Percentiles rank a stretch among this genome's conserved stretches.
Evolutionary conservation across 2,113 vertebrate species (phyloP).

Genomic region (Mormyrus iriodes): DNA sequence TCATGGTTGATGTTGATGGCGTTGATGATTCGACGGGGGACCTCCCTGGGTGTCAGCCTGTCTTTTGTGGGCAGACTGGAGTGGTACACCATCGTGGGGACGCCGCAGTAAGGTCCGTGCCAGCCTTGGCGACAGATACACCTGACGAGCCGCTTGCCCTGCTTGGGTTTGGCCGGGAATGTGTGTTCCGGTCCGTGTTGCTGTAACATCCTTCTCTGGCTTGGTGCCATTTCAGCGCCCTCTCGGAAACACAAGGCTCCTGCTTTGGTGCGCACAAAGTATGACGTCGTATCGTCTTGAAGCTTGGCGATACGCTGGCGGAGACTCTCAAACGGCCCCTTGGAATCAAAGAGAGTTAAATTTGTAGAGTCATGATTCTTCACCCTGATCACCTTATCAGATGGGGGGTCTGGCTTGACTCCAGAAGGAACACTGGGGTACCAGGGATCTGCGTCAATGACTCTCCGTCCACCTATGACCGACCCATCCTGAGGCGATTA

Average conservation of each 20-base stretch:
- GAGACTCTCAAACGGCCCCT: slow-evolving; percentile 34
- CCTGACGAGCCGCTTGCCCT: slow-evolving; percentile 60
- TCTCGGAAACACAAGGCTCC: slow-evolving; percentile 70
- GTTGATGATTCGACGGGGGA: slow-evolving; percentile 74
- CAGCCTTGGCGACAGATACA: slow-evolving; percentile 72
- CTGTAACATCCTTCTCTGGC: slow-evolving; percentile 1
- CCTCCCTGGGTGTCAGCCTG: slow-evolving; percentile 60
- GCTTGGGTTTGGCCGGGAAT: slow-evolving; percentile 18
- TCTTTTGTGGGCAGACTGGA: slow-evolving; percentile 80
- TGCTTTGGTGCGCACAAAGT: slow-evolving; percentile 70
- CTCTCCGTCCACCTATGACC: background rate
- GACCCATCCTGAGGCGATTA: background rate
- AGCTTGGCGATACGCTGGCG: slow-evolving; percentile 61
- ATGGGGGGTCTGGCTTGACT: background rate
- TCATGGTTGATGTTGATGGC: slow-evolving; percentile 84
- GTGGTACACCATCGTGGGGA: slow-evolving; percentile 77
- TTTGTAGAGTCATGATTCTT: background rate
- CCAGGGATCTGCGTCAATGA: background rate
- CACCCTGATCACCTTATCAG: slow-evolving; percentile 39
- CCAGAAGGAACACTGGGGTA: background rate
- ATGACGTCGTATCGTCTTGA: slow-evolving; percentile 63
- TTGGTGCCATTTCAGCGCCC: slow-evolving; percentile 62
- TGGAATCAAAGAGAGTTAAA: background rate
- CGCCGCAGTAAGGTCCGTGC: slow-evolving; percentile 77
- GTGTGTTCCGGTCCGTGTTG: background rate